These are phyloP conservation scores for Epinephelus malabaricus DNA, from an alignment of 2,797 vertebrate genomes.

Conservation along the genomic window DNA sequence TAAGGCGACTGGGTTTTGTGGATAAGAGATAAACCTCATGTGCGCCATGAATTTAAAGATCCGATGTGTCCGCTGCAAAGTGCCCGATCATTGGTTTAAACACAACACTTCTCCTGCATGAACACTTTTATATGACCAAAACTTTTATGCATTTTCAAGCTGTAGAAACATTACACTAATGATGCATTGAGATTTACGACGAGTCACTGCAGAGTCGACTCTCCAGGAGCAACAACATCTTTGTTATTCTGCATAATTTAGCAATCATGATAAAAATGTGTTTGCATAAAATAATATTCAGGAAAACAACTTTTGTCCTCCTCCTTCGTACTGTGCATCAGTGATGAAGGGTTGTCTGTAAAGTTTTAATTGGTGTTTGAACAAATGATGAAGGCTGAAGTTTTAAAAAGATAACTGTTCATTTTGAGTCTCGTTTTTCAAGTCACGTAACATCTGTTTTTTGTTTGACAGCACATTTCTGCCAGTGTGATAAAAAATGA, in stretches of 20 bases:
- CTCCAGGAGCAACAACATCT: slow-evolving; percentile 15
- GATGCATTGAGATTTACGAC: slow-evolving; percentile 9
- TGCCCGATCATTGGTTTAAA: neutral
- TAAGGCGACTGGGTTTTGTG: neutral
- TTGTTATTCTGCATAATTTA: neutral
- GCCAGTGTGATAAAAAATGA: too few relatives aligned
- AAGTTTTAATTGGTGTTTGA: neutral
- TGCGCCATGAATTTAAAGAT: slow-evolving; percentile 7
- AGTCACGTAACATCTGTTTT: too few relatives aligned
- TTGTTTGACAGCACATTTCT: too few relatives aligned
- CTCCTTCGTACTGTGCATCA: neutral
- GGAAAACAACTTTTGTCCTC: neutral
- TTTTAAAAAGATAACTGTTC: neutral
- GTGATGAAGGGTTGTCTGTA: neutral
- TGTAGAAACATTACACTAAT: neutral
- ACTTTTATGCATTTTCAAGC: neutral
- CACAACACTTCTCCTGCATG: neutral
- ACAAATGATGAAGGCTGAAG: neutral
- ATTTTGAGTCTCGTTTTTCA: too few relatives aligned
- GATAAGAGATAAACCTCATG: slow-evolving; percentile 19
- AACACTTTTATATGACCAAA: neutral
- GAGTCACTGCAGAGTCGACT: neutral
- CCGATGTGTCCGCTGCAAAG: neutral
- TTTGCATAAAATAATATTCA: neutral
- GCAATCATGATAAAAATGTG: neutral